Base-by-base conservation (phyloP, 2,888 invertebrate genomes). In the Hydroisotoma schaefferi region DNA sequence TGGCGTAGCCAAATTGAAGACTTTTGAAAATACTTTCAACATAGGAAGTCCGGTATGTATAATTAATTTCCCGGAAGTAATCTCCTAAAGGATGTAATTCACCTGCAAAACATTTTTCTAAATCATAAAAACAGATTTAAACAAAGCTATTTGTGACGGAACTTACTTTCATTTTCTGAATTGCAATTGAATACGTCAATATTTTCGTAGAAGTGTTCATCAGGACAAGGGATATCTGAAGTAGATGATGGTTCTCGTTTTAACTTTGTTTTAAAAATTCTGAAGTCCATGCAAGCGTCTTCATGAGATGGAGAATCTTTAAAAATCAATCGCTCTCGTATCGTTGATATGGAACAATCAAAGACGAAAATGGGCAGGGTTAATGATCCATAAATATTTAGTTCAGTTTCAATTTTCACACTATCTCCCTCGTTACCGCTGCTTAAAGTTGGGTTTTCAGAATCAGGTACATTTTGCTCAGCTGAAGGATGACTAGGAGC, bases 281-380 rank as follows among this genome's bases (percentile, higher is more conserved):
- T 78, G 61, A 80, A 79, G 74, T 83, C 82, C 63, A 81, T 79
- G 72, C 79, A 82, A 48, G 81, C 75, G 72, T 83, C 83, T 57
- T 77, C 74, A 10, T 76, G 73, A 2, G 76, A 74, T 3, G 73
- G 73, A 2, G 75, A 73, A 18, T 75, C 74, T 67, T 79, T 78
- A 52, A 76, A 77, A 8, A 81, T 76, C 38, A 82, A 76, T 1
- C 80, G 78, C 65, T 82, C 81, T n/a, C 83, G 82, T 38, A 86
- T 74, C 60, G 80, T 76, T 22, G 52, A 33, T 47, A 84, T 75
- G 1, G 84, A 82, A 74, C 86, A 86, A 74, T 85, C 84, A 73
- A 85, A 87, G n/a, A 85, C 80, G 73, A 85, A 87, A 57, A 87
- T 76, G 0, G 86, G 86, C 40, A 83, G 74, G 22, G 79, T 76